Percentiles rank a stretch among this genome's conserved stretches.
Evolutionary conservation across 2,888 invertebrate genomes (phyloP).

Genomic region (Idaea biselata): DNA sequence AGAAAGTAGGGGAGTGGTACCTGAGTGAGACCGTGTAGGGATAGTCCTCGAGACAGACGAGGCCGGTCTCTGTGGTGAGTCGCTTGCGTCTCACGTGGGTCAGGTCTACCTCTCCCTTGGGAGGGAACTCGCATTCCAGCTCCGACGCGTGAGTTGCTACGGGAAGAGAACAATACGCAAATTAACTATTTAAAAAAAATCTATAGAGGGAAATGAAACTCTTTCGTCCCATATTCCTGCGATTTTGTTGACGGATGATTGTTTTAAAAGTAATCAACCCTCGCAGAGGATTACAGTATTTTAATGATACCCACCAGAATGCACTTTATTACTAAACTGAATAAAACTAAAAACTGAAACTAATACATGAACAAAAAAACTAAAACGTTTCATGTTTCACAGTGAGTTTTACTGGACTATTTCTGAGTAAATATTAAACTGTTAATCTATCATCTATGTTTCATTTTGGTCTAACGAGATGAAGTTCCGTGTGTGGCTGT

Average conservation of each 20-base stretch:
- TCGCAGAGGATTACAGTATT: too few relatives aligned
- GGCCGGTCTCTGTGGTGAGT: slow-evolving; percentile 64
- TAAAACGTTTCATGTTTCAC: slow-evolving; percentile 12
- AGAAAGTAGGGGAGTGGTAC: slow-evolving; percentile 20
- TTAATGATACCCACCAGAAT: background rate
- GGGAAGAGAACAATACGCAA: background rate
- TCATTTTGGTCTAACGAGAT: slow-evolving; percentile 7
- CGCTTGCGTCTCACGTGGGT: slow-evolving; percentile 65
- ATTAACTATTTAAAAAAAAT: too few relatives aligned
- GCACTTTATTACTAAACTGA: slow-evolving; percentile 22
- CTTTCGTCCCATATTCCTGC: too few relatives aligned
- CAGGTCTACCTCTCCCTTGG: slow-evolving; percentile 65
- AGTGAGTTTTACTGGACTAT: slow-evolving; percentile 10
- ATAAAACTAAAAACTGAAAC: slow-evolving; percentile 24
- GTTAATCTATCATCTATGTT: slow-evolving; percentile 8
- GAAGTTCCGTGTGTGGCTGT: background rate
- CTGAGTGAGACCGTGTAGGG: slow-evolving; percentile 72
- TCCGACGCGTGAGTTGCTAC: slow-evolving; percentile 29
- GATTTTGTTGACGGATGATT: too few relatives aligned
- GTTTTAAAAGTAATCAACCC: too few relatives aligned
- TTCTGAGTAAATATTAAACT: background rate
- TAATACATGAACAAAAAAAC: slow-evolving; percentile 24
- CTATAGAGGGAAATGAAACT: too few relatives aligned
- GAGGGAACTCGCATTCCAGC: slow-evolving; percentile 72
- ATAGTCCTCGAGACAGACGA: slow-evolving; percentile 72